Base-by-base conservation (phyloP, 2,888 invertebrate species). In the Diloba caeruleocephala region DNA sequence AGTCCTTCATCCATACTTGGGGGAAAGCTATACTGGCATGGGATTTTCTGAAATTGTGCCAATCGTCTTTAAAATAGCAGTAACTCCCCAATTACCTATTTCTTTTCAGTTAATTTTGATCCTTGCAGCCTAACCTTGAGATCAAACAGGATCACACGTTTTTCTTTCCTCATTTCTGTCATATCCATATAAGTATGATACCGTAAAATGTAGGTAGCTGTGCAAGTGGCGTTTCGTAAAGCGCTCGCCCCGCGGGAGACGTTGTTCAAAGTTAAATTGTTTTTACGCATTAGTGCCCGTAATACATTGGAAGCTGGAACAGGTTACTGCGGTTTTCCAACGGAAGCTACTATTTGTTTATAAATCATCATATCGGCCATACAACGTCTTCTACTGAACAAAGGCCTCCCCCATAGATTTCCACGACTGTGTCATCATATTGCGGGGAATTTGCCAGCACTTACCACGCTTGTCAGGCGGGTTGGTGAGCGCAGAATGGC, bases 251-350 rank as follows among this genome's bases (percentile, higher is more conserved):
- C 60, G 41, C 53, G 65, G 65, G 70, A 67, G 49, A 50, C 57
- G 59, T 52, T 67, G 67, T 64, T 67, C 57, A 64, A 70, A 70
- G 67, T 70, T 70, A 67, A 70, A 70, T 70, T 70, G 67, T 70
- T 70, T 69, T 70, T 70, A 67, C 70, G 60, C 70, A 64, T 60
- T 70, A 64, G 64, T 54, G 63, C 54, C 60, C 63, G 54, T 69
- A 62, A 59, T 66, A 62, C 61, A 68, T 57, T 1, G 46, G 44
- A 50, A 63, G 51, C 66, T 66, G 46, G 46, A 63, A 66, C 55
- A 54, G 46, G 46, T 50, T 66, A 48, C 49, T 52, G 66, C 36
- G 69, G 69, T 66, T 69, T 66, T 58, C 39, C 37, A 51, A 56
- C 34, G 12, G 19, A 44, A 56, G 46, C 34, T 53, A 46, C 13